phyloP scores from a whole-genome alignment of 2,888 invertebrate genomes.

The Brachyopa scutellaris region DNA sequence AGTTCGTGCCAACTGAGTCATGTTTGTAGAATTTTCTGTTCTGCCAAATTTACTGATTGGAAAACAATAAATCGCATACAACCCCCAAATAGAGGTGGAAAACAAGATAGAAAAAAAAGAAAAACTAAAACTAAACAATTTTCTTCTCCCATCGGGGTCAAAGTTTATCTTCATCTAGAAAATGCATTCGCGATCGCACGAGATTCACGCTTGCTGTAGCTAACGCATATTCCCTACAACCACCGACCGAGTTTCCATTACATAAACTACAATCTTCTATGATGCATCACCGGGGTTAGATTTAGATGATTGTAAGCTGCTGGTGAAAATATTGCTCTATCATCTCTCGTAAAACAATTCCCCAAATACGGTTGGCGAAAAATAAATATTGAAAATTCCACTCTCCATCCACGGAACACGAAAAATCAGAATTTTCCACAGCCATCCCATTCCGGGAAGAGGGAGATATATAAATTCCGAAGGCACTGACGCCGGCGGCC shows the following conservation, averaged over 20 bases:
- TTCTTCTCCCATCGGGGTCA: background rate
- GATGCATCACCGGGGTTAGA: constrained; percentile 40
- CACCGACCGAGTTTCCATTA: constrained; percentile 12
- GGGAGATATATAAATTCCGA: constrained; percentile 27
- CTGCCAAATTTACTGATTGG: constrained; percentile 47
- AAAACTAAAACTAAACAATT: constrained; percentile 12
- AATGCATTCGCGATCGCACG: constrained; percentile 38
- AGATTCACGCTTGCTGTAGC: background rate
- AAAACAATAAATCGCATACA: constrained; percentile 41
- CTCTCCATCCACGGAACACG: background rate
- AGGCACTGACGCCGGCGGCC: constrained; percentile 25
- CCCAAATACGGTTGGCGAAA: constrained; percentile 8
- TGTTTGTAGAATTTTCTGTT: constrained; percentile 5
- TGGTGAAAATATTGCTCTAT: constrained; percentile 51
- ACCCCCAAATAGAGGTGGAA: background rate
- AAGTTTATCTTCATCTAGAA: constrained; percentile 30
- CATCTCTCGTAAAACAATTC: constrained; percentile 60
- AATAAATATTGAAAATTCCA: constrained; percentile 14
- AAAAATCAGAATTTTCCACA: constrained; percentile 25
- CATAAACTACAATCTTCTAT: constrained; percentile 37
- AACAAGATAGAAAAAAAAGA: background rate
- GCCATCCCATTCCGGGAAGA: background rate
- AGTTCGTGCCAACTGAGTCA: background rate
- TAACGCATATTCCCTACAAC: constrained; percentile 3
- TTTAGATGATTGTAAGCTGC: constrained; percentile 55